Conservation (phyloP, 2,797 vertebrate genomes). For the Myoxocephalus aenaeus region DNA sequence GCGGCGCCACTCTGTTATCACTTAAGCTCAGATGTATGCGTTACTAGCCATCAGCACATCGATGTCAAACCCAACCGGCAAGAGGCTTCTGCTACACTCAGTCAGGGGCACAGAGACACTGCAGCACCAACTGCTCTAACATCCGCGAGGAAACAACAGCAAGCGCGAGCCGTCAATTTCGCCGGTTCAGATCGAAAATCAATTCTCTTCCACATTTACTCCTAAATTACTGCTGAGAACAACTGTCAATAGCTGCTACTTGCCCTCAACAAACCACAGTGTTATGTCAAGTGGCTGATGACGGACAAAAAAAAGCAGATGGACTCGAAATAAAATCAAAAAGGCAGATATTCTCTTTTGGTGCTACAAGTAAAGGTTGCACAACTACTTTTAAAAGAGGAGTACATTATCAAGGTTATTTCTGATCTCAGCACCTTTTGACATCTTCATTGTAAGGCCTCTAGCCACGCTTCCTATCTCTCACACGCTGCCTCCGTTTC, state of each 20-base stretch:
- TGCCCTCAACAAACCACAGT: background rate
- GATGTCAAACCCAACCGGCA: conserved; percentile 36
- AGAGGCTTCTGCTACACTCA: conserved; percentile 28
- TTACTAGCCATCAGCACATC: conserved; percentile 42
- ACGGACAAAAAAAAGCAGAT: conserved; percentile 14
- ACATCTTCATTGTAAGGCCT: conserved; percentile 9
- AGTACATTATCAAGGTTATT: background rate
- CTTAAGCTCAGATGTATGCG: conserved; percentile 56
- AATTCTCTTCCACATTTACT: conserved; percentile 48
- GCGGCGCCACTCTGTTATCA: conserved; percentile 58
- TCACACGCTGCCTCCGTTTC: conserved; percentile 3
- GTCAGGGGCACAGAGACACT: conserved; percentile 27
- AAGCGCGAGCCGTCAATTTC: conserved; percentile 40
- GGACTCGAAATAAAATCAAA: background rate
- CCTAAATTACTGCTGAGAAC: too few relatives aligned
- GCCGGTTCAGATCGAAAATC: conserved; percentile 56
- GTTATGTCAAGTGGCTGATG: conserved; percentile 11
- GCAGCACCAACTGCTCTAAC: conserved; percentile 36
- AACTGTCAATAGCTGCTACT: too few relatives aligned
- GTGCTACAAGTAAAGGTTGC: background rate
- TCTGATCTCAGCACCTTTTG: conserved; percentile 2
- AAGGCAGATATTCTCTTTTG: background rate
- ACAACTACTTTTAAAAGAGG: background rate
- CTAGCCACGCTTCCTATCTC: conserved; percentile 20
- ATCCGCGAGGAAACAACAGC: conserved; percentile 41